Percentiles rank a stretch among this genome's conserved stretches.
phyloP scores from a whole-genome alignment of 2,113 vertebrate genomes.

The Malurus melanocephalus region DNA sequence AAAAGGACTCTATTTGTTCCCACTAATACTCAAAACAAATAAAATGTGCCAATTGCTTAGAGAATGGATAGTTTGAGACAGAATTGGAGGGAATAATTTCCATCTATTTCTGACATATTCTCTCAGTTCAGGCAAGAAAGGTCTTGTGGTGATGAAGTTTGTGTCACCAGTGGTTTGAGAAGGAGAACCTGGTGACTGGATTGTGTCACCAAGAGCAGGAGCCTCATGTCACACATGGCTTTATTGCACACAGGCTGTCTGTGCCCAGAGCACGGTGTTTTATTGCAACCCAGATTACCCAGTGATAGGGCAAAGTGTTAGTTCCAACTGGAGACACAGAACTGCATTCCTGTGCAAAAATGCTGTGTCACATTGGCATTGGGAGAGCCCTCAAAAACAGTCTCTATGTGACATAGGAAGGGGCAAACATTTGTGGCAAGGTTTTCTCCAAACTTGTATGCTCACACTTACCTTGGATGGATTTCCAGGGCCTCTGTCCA shows the following conservation, averaged over 20 bases:
- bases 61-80: background rate
- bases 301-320: background rate
- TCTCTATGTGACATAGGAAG: background rate
- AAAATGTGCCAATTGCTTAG: background rate
- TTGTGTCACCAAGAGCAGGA: background rate
- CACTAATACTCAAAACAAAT: background rate
- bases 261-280: background rate
- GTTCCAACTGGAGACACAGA: background rate
- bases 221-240: rapidly evolving
- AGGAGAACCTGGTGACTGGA: background rate
- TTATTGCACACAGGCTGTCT: rapidly evolving
- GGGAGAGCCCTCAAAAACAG: background rate
- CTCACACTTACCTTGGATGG: background rate
- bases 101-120: background rate
- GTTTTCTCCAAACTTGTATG: background rate
- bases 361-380: background rate
- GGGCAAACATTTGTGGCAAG: background rate
- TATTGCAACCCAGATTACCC: background rate
- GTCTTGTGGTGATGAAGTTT: background rate
- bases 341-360: background rate
- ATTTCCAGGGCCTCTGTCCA: background rate
- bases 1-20: background rate
- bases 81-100: background rate
- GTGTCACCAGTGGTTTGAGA: background rate
- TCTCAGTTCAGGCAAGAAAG: background rate